Percentiles rank a stretch among this genome's conserved stretches.
These are phyloP conservation scores for Antheraea pernyi DNA, from an alignment of 1,140 invertebrate species.

Conservation along the genomic window DNA sequence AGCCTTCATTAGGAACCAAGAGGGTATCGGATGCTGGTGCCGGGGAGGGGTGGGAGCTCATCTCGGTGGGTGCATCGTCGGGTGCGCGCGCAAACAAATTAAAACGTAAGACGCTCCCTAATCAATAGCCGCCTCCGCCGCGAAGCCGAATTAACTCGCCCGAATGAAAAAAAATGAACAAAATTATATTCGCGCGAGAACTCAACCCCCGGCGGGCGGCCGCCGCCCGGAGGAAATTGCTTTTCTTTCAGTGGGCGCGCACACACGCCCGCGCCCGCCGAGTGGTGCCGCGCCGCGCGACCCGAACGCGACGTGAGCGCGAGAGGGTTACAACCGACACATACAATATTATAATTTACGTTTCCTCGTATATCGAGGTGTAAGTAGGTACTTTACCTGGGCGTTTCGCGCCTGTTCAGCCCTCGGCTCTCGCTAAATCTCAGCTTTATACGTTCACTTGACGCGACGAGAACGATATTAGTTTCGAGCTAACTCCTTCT, in stretches of 20 bases:
- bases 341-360: slow-evolving; percentile 79
- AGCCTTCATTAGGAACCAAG: slow-evolving; percentile 62
- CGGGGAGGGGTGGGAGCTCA: slow-evolving; percentile 40
- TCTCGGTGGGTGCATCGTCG: slow-evolving; percentile 65
- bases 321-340: slow-evolving; percentile 73
- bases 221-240: slow-evolving; percentile 69
- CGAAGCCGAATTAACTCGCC: slow-evolving; percentile 76
- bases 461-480: slow-evolving; percentile 76
- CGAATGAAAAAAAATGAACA: slow-evolving; percentile 78
- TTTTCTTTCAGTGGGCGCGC: slow-evolving; percentile 75
- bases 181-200: slow-evolving; percentile 77
- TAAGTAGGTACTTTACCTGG: slow-evolving; percentile 77
- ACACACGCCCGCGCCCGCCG: slow-evolving; percentile 43
- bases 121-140: slow-evolving; percentile 76
- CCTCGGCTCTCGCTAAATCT: slow-evolving; percentile 74
- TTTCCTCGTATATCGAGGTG: slow-evolving; percentile 75
- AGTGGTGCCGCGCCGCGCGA: slow-evolving; percentile 26
- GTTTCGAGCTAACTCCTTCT: slow-evolving; percentile 70
- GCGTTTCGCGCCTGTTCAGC: slow-evolving; percentile 70
- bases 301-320: slow-evolving; percentile 37
- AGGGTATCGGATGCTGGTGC: slow-evolving; percentile 25
- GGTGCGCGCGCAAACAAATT: slow-evolving; percentile 79
- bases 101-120: slow-evolving; percentile 78
- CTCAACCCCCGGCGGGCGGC: slow-evolving; percentile 43
- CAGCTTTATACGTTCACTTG: slow-evolving; percentile 78